Base-by-base conservation (phyloP, 2,797 vertebrate species). In the Thaleichthys pacificus region DNA sequence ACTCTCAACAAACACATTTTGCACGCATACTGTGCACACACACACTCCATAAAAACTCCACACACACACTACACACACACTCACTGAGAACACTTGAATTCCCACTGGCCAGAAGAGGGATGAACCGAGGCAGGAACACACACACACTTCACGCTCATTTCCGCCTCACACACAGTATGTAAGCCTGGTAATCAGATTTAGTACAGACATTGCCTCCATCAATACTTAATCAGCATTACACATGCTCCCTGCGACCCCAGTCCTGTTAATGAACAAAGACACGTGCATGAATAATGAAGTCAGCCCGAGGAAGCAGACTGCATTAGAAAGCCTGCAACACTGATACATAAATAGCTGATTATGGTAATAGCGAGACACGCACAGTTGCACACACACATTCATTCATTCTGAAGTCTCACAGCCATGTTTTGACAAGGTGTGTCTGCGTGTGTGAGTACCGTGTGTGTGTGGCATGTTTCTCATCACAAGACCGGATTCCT, bases 401-500 rank as follows among this genome's bases (percentile, higher is more conserved):
- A 58, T 12, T 35, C 11, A 58, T 4, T 21, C 51, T 63, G 7
- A 30, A 32, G 14, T 14, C 22, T 66, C 8, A 70, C 51, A 66
- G 7, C 51, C 71, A 17, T 62, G 72, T 30, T 73, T 12, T 69
- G 72, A 73, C 71, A 71, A 24, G 61, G 3, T 24, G 38, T 58
- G 61, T 68, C 61, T 49, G 35, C 21, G 9, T 35, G 7, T 65
- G 21, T 17, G 28, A 28, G 17, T 28, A 30, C 61, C n/a, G 28
- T 35, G 15, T 64, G 63, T 54, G 17, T 28, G 42, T 30, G 47
- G 26, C 61, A 21, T 42, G 32, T 38, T 63, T 73, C 77, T 71
- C 72, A 47, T 58, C 70, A 63, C 5, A 5, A 51, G 21, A 63
- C n/a, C 57, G 47, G 73, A 77, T 77, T 78, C 73, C 73, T 66